Evolutionary conservation across 2,888 invertebrate genomes (phyloP).

Genomic region (Limnephilus auricula): DNA sequence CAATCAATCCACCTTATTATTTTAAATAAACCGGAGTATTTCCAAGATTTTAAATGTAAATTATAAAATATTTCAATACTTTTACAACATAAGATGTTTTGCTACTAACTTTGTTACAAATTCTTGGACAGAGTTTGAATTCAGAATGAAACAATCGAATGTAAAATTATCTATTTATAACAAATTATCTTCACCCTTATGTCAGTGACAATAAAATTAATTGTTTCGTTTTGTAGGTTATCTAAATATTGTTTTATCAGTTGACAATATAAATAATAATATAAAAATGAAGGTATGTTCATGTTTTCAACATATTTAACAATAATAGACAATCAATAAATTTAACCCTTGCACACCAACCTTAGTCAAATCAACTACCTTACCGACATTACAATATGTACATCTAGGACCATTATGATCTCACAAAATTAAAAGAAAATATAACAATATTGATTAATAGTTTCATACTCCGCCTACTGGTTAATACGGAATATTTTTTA

Average conservation of each 20-base stretch:
- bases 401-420: too few species aligned
- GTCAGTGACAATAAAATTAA: not conserved
- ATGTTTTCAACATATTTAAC: not conserved
- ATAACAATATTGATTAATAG: too few species aligned
- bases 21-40: not conserved
- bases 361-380: too few species aligned
- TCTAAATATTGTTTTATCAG: not conserved
- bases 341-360: not conserved
- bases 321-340: not conserved
- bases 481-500: too few species aligned
- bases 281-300: not conserved
- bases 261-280: not conserved
- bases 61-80: not conserved
- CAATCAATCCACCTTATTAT: not conserved
- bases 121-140: slow-evolving; percentile 2
- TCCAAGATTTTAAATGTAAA: not conserved
- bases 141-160: not conserved
- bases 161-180: not conserved
- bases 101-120: not conserved
- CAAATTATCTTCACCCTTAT: not conserved
- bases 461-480: too few species aligned
- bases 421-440: too few species aligned
- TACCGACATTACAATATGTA: too few species aligned
- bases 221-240: not conserved
- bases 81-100: not conserved